These are phyloP conservation scores for Megalopta genalis DNA, from an alignment of 1,140 invertebrate genomes.

Conservation along the genomic window DNA sequence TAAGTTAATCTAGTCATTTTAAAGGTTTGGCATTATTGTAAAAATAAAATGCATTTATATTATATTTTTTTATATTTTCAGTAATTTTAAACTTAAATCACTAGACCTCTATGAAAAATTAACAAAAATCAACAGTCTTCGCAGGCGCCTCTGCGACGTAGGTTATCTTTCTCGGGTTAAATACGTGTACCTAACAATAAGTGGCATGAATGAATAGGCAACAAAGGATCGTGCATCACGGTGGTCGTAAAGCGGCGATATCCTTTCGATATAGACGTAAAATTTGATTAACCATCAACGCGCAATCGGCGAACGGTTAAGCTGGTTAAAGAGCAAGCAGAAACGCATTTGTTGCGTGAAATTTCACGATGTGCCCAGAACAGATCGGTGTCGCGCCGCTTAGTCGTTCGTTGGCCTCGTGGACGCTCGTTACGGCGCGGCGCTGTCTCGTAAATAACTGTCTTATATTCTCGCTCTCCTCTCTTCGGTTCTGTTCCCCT, in stretches of 20 bases:
- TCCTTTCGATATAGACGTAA: slow-evolving; percentile 27
- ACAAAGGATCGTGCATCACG: not conserved
- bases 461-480: slow-evolving; percentile 68
- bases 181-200: not conserved
- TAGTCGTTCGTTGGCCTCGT: slow-evolving; percentile 72
- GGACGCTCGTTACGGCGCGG: slow-evolving; percentile 73
- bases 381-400: slow-evolving; percentile 75
- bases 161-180: too few species aligned
- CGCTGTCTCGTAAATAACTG: slow-evolving; percentile 76
- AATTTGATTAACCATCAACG: slow-evolving; percentile 36
- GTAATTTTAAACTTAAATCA: too few species aligned
- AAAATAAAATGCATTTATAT: too few species aligned
- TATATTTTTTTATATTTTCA: too few species aligned
- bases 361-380: slow-evolving; percentile 72
- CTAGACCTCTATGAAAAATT: too few species aligned
- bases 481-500: slow-evolving; percentile 43
- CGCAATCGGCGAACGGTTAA: slow-evolving; percentile 3
- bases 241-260: not conserved
- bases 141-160: too few species aligned
- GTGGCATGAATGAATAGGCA: not conserved
- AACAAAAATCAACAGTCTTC: too few species aligned
- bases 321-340: slow-evolving; percentile 42
- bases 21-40: too few species aligned
- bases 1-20: too few species aligned
- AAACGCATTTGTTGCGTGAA: slow-evolving; percentile 71